A percentile compares a stretch with the other conserved stretches of the same genome.
phyloP scores from a whole-genome alignment of 2,113 vertebrate genomes.

The Tympanuchus pallidicinctus region DNA sequence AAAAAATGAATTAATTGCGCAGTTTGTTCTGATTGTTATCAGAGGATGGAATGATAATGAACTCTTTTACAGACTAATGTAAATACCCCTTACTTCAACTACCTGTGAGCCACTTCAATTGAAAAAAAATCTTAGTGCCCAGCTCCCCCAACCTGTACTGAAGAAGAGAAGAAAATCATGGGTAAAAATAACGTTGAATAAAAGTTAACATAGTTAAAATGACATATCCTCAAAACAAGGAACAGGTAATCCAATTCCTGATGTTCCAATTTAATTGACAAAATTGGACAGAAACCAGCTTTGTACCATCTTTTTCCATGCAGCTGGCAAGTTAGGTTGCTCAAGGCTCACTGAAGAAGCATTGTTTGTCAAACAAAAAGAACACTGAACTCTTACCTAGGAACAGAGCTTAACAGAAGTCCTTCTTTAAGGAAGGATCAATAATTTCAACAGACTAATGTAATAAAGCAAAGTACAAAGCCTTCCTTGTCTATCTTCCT shows the following conservation, averaged over 20 bases:
- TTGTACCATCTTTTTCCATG: not conserved
- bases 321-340: not conserved
- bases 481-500: not conserved
- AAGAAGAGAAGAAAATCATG: not conserved
- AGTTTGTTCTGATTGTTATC: not conserved
- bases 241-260: not conserved
- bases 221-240: not conserved
- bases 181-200: not conserved
- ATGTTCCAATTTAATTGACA: not conserved
- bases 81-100: not conserved
- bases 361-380: not conserved
- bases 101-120: not conserved
- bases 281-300: not conserved
- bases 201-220: not conserved
- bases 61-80: not conserved
- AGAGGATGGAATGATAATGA: not conserved
- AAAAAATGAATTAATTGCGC: not conserved
- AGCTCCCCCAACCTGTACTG: not conserved
- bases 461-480: not conserved
- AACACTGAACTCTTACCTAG: not conserved
- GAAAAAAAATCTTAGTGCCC: not conserved
- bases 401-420: not conserved
- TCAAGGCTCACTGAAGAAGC: rapidly evolving
- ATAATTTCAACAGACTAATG: not conserved
- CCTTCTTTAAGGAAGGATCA: not conserved